phyloP scores from a whole-genome alignment of 1,140 invertebrate species.

The Cyphomyrmex costatus region DNA sequence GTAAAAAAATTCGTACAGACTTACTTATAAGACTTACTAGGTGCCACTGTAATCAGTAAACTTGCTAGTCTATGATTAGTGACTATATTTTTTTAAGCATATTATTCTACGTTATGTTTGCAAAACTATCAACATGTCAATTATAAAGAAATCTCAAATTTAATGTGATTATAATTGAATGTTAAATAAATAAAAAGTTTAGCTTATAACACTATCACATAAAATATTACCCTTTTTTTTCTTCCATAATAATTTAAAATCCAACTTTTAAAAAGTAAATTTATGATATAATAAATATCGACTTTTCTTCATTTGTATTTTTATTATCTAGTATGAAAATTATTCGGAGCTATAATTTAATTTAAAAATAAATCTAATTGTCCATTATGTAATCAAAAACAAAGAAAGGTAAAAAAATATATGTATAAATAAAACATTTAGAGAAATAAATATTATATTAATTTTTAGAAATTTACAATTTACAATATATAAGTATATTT shows the following conservation, averaged over 20 bases:
- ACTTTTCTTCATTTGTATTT: background rate
- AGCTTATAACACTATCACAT: constrained; percentile 40
- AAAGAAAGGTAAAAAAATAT: background rate
- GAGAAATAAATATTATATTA: background rate
- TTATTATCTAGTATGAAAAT: background rate
- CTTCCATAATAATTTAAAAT: background rate
- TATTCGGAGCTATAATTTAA: background rate
- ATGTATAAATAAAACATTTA: background rate
- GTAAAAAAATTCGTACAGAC: constrained; percentile 31
- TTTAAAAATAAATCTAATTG: background rate
- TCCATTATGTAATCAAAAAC: background rate
- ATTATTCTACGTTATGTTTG: constrained; percentile 76
- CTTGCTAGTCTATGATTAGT: constrained; percentile 77
- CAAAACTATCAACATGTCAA: constrained; percentile 75
- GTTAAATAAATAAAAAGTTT: constrained; percentile 79
- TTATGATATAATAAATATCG: constrained; percentile 8
- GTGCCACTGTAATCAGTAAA: constrained; percentile 72
- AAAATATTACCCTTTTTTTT: constrained; percentile 8
- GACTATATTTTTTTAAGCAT: constrained; percentile 77
- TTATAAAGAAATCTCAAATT: constrained; percentile 74
- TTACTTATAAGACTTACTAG: constrained; percentile 66
- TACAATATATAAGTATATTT: no score
- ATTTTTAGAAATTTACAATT: no score
- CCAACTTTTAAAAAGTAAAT: background rate
- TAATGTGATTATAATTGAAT: constrained; percentile 78